Base-by-base conservation (phyloP, 2,888 invertebrate genomes). In the Rhagonycha fulva region DNA sequence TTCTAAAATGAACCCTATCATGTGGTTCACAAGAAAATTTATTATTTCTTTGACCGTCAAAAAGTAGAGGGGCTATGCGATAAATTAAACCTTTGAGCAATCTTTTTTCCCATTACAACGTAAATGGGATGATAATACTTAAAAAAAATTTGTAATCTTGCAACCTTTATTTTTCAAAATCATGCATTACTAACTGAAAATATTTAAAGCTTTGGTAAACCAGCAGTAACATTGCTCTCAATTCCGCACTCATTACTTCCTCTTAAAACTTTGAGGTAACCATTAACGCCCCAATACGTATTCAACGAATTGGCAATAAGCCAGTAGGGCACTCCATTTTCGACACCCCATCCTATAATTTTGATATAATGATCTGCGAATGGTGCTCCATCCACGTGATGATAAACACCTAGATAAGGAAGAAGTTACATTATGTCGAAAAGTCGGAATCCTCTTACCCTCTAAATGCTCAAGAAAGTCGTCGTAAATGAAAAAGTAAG, bases 221-320 rank as follows among this genome's bases (percentile, higher is more conserved):
- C 95, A 72, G 94, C 93, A 10, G 91, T 89, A 72, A 94, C 91
- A 28, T 90, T 87, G 81, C 90, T 90, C 86, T 95, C 95, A 82
- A 95, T 94, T 11, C 94, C 94, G 83, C 94, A 94, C 83, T 94
- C 93, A 85, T 95, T 92, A 77, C 89, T 86, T 4, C 97, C 97
- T 76, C 97, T 91, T 19, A 94, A 88, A 80, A 97, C 96, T 88
- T 96, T 96, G 90, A 97, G 96, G 88, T 91, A 96, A 4, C 96
- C 96, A 85, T 92, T 91, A 86, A 95, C 93, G 80, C 97, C 97
- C 97, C 97, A 98, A 87, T 97, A 97, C 0, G 91, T 90, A 89
- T 97, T 97, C 97, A 97, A 97, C 0, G 95, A 96, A 89, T 97
- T 97, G 71, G 95, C 96, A 82, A 96, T 92, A 28, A 96, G 90